These are phyloP conservation scores for Tetrapedia diversipes DNA, from an alignment of 2,888 invertebrate genomes.

Conservation along the genomic window DNA sequence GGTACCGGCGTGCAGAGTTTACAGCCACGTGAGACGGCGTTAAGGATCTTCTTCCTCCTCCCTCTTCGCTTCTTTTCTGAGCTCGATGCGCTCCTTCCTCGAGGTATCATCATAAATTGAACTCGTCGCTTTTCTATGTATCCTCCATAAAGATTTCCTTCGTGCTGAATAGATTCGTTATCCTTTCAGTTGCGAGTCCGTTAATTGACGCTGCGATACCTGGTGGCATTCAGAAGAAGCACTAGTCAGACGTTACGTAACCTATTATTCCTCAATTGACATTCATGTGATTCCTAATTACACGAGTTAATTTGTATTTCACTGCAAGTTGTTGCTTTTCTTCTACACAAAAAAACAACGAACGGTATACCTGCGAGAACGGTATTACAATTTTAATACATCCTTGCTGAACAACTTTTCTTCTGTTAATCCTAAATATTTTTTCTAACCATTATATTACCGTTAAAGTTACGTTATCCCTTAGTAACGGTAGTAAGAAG, in stretches of 20 bases:
- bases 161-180: not conserved
- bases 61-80: constrained; percentile 38
- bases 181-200: not conserved
- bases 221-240: not conserved
- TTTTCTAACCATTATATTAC: not conserved
- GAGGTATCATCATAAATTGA: constrained; percentile 13
- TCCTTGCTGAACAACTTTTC: not conserved
- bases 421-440: not conserved
- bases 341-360: not conserved
- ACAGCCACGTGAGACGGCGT: constrained; percentile 73
- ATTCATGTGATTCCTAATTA: not conserved
- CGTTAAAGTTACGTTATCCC: constrained; percentile 16
- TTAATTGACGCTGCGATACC: not conserved
- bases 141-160: not conserved
- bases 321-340: not conserved
- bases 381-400: not conserved
- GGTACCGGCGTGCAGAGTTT: constrained; percentile 69
- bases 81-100: constrained; percentile 34
- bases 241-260: not conserved
- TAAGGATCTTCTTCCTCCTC: constrained; percentile 70
- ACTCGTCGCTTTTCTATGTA: constrained; percentile 19
- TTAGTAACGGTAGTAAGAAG: not conserved
- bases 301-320: not conserved
- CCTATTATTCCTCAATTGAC: not conserved
- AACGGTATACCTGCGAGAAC: not conserved